Base-by-base conservation (phyloP, 2,888 invertebrate genomes). In the Belgica antarctica region DNA sequence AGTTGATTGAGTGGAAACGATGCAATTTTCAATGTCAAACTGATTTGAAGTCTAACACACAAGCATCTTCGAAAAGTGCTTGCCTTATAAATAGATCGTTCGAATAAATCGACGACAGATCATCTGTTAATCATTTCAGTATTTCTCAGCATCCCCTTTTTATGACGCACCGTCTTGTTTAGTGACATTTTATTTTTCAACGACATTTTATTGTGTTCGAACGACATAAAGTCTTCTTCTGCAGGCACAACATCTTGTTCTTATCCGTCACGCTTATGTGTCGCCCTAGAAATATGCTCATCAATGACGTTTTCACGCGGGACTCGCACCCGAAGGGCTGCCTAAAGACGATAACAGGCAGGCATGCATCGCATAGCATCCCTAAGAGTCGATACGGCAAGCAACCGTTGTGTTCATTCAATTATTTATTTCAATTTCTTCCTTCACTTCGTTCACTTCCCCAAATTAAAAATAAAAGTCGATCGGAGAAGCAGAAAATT, bases 351-450 rank as follows among this genome's bases (percentile, higher is more conserved):
- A n/a, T 41, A n/a, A 15, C 41, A 41, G 41, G 34, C 34, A 34
- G 12, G 34, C 34, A 41, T n/a, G n/a, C 24, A 27, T 15, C 24
- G 59, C 25, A 59, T 59, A 27, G 8, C 12, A n/a, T n/a, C n/a
- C n/a, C n/a, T n/a, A n/a, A n/a, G n/a, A n/a, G n/a, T n/a, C n/a
- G n/a, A n/a, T n/a, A n/a, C n/a, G n/a, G n/a, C n/a, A n/a, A n/a
- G n/a, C n/a, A n/a, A n/a, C n/a, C n/a, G n/a, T n/a, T n/a, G n/a
- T n/a, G n/a, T n/a, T n/a, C n/a, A 25, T 59, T 59, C 27, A 59
- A 59, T 59, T 59, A 59, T 59, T 24, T 59, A 59, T 15, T n/a
- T n/a, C n/a, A 5, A 27, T 59, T 27, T 15, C 59, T 5, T 52
- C n/a, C n/a, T n/a, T n/a, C n/a, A 5, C 59, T 27, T 27, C 27